Base-by-base conservation (phyloP, 2,888 invertebrate genomes). In the Sminthurinus aureus region DNA sequence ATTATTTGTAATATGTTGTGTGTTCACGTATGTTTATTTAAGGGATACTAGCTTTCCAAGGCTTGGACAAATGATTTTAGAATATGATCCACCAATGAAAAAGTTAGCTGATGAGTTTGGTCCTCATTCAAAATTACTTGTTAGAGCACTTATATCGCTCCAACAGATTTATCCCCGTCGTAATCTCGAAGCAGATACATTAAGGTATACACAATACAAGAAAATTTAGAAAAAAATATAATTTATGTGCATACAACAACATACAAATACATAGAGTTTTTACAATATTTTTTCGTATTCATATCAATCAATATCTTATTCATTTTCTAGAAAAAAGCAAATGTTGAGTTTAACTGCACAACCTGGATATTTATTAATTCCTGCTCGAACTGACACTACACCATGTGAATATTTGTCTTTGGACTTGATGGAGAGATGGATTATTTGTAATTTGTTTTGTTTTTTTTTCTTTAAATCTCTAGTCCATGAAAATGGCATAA, bases 341-440 rank as follows among this genome's bases (percentile, higher is more conserved):
- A 96, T 96, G 90, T 91, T 98, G 58, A 98, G 98, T 89, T 92
- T 99, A 71, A 96, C 98, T 2, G 96, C 97, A 51, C 98, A 97
- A 90, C 98, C 99, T 0, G 94, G 95, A n/a, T 95, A 96, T 89
- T 93, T 99, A 81, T 91, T 99, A 24, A 98, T 97, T 90, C 98
- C 98, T 6, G 95, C 98, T 0, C 95, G 96, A 89, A 97, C 98
- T 0, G 98, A 98, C 89, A 96, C 96, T 26, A 97, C 98, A 93
- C 98, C 98, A 1, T 99, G 98, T 91, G 99, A 99, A 92, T 99
- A 96, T 91, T 91, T 99, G 79, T 98, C 99, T 0, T 91, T 99
- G 84, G 99, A 99, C 90, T 93, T 94, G 67, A 94, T 99, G 93
- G 99, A 99, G 90, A 93, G 97, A 89, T 99, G 98, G 98, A 95